phyloP scores from a whole-genome alignment of 2,888 invertebrate species.

The Archaeoteleia sp. region DNA sequence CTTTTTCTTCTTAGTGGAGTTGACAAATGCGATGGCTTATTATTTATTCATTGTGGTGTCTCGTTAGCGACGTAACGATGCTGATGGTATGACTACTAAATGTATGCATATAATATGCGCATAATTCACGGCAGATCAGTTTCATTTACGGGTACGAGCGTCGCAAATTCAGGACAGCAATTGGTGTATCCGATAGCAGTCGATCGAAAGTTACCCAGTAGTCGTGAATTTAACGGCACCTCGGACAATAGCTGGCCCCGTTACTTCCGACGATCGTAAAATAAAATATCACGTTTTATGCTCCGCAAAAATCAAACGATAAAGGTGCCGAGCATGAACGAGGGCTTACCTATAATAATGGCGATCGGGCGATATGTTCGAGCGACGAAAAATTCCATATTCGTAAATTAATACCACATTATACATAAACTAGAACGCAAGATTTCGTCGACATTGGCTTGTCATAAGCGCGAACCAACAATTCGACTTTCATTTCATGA shows the following conservation, averaged over 20 bases:
- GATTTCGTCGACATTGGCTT: no score
- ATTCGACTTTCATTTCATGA: no score
- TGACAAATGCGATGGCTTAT: slow-evolving; percentile 22
- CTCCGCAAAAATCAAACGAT: slow-evolving; percentile 16
- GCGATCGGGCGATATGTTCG: background rate
- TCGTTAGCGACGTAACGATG: slow-evolving; percentile 33
- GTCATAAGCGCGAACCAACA: no score
- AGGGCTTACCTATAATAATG: slow-evolving; percentile 14
- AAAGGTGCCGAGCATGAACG: slow-evolving; percentile 23
- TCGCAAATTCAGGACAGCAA: slow-evolving; percentile 22
- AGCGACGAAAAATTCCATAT: background rate
- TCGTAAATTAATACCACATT: slow-evolving; percentile 10
- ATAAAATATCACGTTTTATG: slow-evolving; percentile 31
- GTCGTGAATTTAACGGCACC: slow-evolving; percentile 29
- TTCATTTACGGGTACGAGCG: slow-evolving; percentile 31
- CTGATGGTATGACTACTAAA: slow-evolving; percentile 10
- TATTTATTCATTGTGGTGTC: slow-evolving; percentile 41
- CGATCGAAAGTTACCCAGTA: slow-evolving; percentile 25
- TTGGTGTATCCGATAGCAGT: slow-evolving; percentile 28
- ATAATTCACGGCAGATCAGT: slow-evolving; percentile 43
- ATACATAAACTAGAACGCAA: no score
- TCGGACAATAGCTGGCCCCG: slow-evolving; percentile 21
- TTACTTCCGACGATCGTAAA: slow-evolving; percentile 31
- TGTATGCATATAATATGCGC: slow-evolving; percentile 42
- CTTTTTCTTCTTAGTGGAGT: background rate